Percentiles rank a stretch among this genome's conserved stretches.
These are phyloP conservation scores for Trichomalopsis sarcophagae DNA, from an alignment of 1,140 invertebrate species.

Conservation along the genomic window DNA sequence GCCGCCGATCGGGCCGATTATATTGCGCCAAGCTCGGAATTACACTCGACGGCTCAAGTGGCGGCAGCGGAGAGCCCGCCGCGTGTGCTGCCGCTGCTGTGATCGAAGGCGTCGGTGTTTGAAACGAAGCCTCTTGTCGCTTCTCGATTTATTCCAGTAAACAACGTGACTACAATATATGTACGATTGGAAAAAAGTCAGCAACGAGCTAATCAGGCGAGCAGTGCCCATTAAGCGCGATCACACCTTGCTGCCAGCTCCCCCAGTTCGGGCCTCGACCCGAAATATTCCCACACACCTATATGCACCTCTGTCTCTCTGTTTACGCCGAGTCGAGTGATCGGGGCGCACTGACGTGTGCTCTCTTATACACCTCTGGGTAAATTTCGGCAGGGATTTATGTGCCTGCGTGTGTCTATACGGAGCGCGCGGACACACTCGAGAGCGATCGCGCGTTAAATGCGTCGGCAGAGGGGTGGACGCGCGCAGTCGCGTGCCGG, in stretches of 20 bases:
- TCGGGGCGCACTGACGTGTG: neutral
- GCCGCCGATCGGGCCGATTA: conserved; percentile 51
- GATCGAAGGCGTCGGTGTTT: neutral
- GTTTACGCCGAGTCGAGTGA: neutral
- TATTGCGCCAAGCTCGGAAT: conserved; percentile 32
- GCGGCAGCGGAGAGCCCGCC: neutral
- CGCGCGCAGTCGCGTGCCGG: conserved; percentile 69
- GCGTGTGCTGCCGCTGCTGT: neutral
- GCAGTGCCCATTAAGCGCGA: neutral
- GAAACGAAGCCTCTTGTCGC: neutral
- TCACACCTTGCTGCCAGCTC: neutral
- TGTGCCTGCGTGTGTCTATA: neutral
- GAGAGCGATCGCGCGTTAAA: conserved; percentile 75
- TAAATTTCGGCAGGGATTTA: conserved; percentile 41
- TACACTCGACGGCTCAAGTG: conserved; percentile 9
- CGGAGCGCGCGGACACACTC: conserved; percentile 60
- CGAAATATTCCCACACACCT: neutral
- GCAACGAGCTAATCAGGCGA: neutral
- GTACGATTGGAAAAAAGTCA: too few species aligned
- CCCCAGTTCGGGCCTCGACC: neutral
- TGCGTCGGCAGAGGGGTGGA: conserved; percentile 63
- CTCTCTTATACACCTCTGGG: neutral
- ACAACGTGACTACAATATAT: too few species aligned
- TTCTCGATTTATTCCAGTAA: too few species aligned
- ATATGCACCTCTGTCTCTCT: neutral